A percentile compares a stretch with the other conserved stretches of the same genome.
These are phyloP conservation scores for Hypomecis punctinalis DNA, from an alignment of 2,888 invertebrate genomes.

Conservation along the genomic window DNA sequence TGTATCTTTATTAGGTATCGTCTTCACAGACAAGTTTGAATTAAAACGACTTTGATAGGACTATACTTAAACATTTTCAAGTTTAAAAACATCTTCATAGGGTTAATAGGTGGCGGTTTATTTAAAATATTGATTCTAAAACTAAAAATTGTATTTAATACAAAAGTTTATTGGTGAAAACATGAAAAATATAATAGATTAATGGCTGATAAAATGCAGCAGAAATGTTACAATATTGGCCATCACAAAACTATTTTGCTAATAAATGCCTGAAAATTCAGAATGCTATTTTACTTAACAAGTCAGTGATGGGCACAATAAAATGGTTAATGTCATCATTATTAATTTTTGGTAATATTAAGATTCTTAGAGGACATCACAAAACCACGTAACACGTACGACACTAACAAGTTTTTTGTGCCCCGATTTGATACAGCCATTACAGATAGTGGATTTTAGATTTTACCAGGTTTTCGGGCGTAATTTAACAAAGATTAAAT, in stretches of 20 bases:
- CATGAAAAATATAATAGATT: conserved; percentile 86
- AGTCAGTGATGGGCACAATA: conserved; percentile 79
- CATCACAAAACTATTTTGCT: conserved; percentile 83
- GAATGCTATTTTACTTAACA: conserved; percentile 69
- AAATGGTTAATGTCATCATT: conserved; percentile 81
- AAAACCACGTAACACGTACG: conserved; percentile 67
- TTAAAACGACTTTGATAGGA: conserved; percentile 13
- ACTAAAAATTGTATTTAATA: conserved; percentile 86
- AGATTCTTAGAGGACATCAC: conserved; percentile 71
- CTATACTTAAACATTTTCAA: conserved; percentile 28
- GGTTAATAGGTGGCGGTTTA: conserved; percentile 82
- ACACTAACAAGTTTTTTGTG: conserved; percentile 84
- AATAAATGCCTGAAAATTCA: conserved; percentile 84
- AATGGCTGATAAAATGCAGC: conserved; percentile 86
- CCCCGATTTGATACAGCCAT: conserved; percentile 81
- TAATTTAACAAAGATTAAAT: conserved; percentile 70
- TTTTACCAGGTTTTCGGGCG: conserved; percentile 72
- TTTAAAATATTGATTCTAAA: conserved; percentile 83
- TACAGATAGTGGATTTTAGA: conserved; percentile 70
- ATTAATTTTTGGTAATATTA: conserved; percentile 75
- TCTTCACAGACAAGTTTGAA: background rate
- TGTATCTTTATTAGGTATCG: background rate
- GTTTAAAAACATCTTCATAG: conserved; percentile 73
- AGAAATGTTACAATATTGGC: conserved; percentile 84
- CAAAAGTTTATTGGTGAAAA: conserved; percentile 86